Base-by-base conservation (phyloP, 2,113 vertebrate species). In the Peucedramus taeniatus region DNA sequence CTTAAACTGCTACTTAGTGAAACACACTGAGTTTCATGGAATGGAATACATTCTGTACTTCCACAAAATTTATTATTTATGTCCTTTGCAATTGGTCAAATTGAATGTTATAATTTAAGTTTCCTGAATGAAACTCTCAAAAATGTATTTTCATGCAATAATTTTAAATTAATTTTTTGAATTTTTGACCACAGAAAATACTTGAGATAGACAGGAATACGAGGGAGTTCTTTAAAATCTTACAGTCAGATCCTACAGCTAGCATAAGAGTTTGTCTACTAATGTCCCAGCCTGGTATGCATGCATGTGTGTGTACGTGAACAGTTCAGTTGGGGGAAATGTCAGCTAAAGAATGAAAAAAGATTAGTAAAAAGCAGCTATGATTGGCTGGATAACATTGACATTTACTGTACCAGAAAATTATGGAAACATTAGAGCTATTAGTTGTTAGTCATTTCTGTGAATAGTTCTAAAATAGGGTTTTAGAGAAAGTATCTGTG, bases 401-500 rank as follows among this genome's bases (percentile, higher is more conserved):
- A 79, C 70, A 79, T 94, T 95, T 89, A 39, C 16, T 53, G n/a
- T 59, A 69, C 40, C 27, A 90, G 70, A 87, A 91, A 90, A 88
- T 90, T 93, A 85, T 30, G 47, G 91, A 90, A 90, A 79, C 31
- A 50, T 87, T 87, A 79, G 57, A 78, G 81, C 33, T 57, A 90
- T 80, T 90, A 91, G 5, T 50, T 85, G 74, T 70, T 89, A 94
- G 27, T 70, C 66, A 91, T 80, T 94, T 65, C 57, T 74, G 10
- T 54, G 30, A 96, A 57, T 70, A 77, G 84, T 65, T 90, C 59
- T 80, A 93, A 93, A 93, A 93, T 47, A 90, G 65, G n/a, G 18
- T 54, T 83, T 47, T 39, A 87, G 23, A 72, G 79, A 75, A 95
- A 71, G 4, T 19, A 74, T 77, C 40, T 51, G 10, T 49, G 15